These are phyloP conservation scores for Charadrius vociferus DNA, from an alignment of 2,113 vertebrate genomes.

Conservation along the genomic window DNA sequence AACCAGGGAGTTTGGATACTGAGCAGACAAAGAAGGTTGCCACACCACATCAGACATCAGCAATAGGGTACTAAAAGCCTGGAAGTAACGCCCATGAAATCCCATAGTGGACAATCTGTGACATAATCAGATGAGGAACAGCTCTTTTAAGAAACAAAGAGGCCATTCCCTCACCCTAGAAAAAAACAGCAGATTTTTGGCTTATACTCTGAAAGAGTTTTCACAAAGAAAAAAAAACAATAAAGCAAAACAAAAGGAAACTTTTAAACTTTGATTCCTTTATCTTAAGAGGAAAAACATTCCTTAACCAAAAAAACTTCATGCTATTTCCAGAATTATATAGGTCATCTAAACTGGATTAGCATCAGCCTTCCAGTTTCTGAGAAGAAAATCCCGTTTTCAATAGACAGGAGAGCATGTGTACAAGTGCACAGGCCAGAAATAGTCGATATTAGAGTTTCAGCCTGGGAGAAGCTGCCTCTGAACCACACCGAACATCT, in stretches of 20 bases:
- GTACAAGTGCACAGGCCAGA: fast-evolving
- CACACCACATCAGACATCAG: background rate
- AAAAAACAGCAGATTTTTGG: background rate
- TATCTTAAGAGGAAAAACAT: background rate
- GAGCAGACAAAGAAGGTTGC: background rate
- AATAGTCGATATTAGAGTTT: fast-evolving
- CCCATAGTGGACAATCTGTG: background rate
- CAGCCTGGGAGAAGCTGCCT: background rate
- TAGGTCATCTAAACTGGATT: background rate
- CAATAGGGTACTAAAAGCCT: background rate
- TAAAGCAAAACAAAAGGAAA: background rate
- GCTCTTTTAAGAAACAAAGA: background rate
- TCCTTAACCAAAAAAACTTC: background rate
- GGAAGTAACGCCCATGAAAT: background rate
- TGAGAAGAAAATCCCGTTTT: background rate
- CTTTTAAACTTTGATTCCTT: background rate
- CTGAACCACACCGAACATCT: background rate
- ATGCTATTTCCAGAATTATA: background rate
- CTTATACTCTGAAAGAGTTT: background rate
- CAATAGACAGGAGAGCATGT: background rate
- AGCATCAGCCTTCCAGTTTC: background rate
- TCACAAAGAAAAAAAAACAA: background rate
- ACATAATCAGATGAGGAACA: background rate
- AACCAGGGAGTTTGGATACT: background rate
- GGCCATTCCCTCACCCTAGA: background rate